Percentiles rank a stretch among this genome's conserved stretches.
Conservation (phyloP, 37 sponge, comb jelly and placozoan species). For the Chondrosia reniformis region DNA sequence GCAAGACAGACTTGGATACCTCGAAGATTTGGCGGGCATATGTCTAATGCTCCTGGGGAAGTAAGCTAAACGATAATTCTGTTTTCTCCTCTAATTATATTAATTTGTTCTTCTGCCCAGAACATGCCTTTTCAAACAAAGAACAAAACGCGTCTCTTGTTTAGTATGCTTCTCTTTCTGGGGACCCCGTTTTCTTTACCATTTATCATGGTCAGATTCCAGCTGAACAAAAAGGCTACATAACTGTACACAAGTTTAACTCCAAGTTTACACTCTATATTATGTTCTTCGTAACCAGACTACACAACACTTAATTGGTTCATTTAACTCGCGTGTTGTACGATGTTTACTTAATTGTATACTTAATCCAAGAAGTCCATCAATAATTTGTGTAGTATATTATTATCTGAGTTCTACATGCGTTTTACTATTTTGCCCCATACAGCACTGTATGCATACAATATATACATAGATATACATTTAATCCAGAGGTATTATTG, state of each 20-base stretch:
- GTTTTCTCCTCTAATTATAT: too few relatives aligned
- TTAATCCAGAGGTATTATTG: too few relatives aligned
- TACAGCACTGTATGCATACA: too few relatives aligned
- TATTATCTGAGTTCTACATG: too few relatives aligned
- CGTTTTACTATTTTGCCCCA: too few relatives aligned
- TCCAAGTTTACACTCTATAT: too few relatives aligned
- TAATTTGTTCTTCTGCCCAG: conserved; percentile 19
- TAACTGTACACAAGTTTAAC: too few relatives aligned
- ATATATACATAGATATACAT: too few relatives aligned
- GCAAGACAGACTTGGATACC: conserved; percentile 9
- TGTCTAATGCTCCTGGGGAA: conserved; percentile 45
- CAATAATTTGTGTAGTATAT: too few relatives aligned
- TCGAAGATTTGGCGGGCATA: conserved; percentile 14
- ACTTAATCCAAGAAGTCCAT: neutral
- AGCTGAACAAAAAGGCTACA: conserved; percentile 57
- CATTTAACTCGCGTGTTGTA: too few relatives aligned
- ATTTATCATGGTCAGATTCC: conserved; percentile 46
- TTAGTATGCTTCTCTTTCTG: conserved; percentile 25
- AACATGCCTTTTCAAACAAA: conserved; percentile 74
- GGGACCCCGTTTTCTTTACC: conserved; percentile 62
- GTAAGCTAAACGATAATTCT: conserved; percentile 16
- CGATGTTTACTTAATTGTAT: neutral
- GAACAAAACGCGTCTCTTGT: conserved; percentile 52
- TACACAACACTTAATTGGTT: too few relatives aligned
- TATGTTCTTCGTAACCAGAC: too few relatives aligned